Percentiles rank a stretch among this genome's conserved stretches.
Conservation (phyloP, 2,888 invertebrate species). For the Cryptophagus acutangulus region DNA sequence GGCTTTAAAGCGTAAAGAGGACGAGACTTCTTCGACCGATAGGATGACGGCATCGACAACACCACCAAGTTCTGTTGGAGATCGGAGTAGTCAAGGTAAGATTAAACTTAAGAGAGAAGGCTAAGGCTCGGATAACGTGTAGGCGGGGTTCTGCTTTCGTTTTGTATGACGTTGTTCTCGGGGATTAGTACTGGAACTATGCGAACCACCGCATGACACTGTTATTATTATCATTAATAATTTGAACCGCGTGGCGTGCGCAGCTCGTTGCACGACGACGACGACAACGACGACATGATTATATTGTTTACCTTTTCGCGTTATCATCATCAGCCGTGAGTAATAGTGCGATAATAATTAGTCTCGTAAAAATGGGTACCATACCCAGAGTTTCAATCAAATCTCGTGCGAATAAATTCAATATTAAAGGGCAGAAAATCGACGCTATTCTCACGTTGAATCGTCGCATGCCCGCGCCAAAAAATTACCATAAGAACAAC, state of each 20-base stretch:
- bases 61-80: slow-evolving; percentile 48
- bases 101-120: too few relatives aligned
- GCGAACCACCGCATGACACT: neutral
- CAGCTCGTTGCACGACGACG: neutral
- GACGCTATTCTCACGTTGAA: slow-evolving; percentile 34
- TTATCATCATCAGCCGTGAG: neutral
- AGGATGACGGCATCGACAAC: slow-evolving; percentile 46
- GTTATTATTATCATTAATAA: slow-evolving; percentile 5
- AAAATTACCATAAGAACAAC: too few relatives aligned
- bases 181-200: too few relatives aligned
- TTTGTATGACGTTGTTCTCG: too few relatives aligned
- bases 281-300: neutral
- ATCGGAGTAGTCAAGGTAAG: slow-evolving; percentile 50
- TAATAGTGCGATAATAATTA: neutral
- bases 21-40: slow-evolving; percentile 47
- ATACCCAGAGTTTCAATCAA: slow-evolving; percentile 45
- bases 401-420: slow-evolving; percentile 36
- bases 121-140: too few relatives aligned
- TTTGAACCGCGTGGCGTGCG: neutral
- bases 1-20: slow-evolving; percentile 50
- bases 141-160: slow-evolving; percentile 8
- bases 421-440: slow-evolving; percentile 35
- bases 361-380: slow-evolving; percentile 34
- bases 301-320: neutral
- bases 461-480: too few relatives aligned